A percentile compares a stretch with the other conserved stretches of the same genome.
Conservation (phyloP, 2,888 invertebrate species). For the Apantesis nais region DNA sequence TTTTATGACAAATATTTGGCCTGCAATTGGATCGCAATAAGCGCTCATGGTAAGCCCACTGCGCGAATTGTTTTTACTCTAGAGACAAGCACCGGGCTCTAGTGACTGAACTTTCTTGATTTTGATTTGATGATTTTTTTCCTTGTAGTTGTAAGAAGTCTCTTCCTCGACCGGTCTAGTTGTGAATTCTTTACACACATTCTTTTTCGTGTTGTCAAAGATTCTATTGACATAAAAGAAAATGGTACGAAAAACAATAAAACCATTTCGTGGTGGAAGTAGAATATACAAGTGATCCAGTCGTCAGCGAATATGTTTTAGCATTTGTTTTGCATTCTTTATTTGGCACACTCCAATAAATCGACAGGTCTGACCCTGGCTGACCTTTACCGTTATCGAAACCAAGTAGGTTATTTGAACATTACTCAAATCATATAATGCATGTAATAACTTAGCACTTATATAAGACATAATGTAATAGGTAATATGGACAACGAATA, state of each 20-base stretch:
- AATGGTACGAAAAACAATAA: neutral
- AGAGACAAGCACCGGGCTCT: neutral
- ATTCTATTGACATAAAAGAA: neutral
- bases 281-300: neutral
- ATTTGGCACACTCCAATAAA: slow-evolving; percentile 7
- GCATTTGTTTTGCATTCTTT: slow-evolving; percentile 9
- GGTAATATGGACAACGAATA: neutral
- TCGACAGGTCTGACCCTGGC: slow-evolving; percentile 12
- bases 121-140: neutral
- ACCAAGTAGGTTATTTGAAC: slow-evolving; percentile 2
- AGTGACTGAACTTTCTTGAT: neutral
- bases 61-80: no score
- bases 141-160: neutral
- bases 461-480: neutral
- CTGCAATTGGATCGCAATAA: no score
- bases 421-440: neutral
- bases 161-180: neutral
- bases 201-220: neutral
- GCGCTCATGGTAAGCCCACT: no score
- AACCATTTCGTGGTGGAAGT: neutral
- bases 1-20: no score
- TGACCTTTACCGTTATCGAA: slow-evolving; percentile 14
- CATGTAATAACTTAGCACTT: neutral
- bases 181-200: neutral
- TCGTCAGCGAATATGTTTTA: neutral